Conservation (phyloP, 2,797 vertebrate genomes). For the Steatocranus sp. region DNA sequence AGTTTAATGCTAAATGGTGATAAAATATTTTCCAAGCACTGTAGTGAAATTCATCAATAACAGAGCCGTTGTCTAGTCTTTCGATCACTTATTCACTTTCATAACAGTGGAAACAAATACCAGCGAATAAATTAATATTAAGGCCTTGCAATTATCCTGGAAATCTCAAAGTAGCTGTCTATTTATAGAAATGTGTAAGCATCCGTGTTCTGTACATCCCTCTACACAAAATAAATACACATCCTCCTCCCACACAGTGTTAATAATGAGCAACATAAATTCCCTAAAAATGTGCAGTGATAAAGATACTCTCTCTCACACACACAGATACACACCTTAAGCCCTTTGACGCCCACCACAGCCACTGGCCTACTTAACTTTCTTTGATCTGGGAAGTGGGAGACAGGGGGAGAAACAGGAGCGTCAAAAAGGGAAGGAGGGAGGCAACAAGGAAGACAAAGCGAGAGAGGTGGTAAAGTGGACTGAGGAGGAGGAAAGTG, state of each 20-base stretch:
- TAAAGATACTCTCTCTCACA: neutral
- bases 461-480: neutral
- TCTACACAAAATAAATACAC: neutral
- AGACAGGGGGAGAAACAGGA: conserved; percentile 1
- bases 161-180: neutral
- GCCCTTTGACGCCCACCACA: conserved; percentile 43
- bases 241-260: conserved; percentile 9
- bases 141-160: neutral
- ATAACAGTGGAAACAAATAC: neutral
- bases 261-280: conserved; percentile 6
- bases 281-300: conserved; percentile 9
- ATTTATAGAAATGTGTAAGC: neutral
- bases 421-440: neutral
- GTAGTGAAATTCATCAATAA: neutral
- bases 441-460: neutral
- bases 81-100: conserved; percentile 3
- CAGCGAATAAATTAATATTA: neutral
- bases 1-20: neutral
- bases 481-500: neutral
- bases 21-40: neutral
- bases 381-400: conserved; percentile 53
- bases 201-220: neutral
- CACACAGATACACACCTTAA: conserved; percentile 20
- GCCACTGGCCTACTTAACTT: conserved; percentile 54
- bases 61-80: neutral